These are phyloP conservation scores for Coilia nasus DNA, from an alignment of 2,797 vertebrate genomes.

Conservation along the genomic window DNA sequence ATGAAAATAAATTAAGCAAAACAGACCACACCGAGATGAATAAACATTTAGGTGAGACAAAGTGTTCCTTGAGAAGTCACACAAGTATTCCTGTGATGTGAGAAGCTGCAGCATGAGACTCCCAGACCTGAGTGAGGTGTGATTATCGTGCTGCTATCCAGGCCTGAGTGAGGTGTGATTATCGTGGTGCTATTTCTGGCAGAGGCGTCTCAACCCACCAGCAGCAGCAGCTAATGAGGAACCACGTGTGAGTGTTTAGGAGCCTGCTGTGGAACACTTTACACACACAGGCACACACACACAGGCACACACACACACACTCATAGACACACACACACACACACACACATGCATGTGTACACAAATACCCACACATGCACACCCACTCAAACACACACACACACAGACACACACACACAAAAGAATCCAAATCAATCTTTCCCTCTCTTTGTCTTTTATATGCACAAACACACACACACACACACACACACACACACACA, in stretches of 20 bases:
- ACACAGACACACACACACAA: no score
- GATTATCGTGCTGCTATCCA: neutral
- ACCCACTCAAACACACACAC: no score
- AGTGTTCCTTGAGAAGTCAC: neutral
- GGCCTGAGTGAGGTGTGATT: neutral
- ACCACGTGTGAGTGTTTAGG: neutral
- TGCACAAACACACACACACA: no score
- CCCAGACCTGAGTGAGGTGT: neutral
- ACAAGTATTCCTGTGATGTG: neutral
- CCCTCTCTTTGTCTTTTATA: no score
- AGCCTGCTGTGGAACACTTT: neutral
- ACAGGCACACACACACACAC: constrained; percentile 1
- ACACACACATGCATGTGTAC: neutral
- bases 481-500: no score
- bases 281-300: neutral
- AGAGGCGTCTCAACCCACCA: neutral
- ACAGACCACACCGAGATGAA: neutral
- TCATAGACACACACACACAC: neutral
- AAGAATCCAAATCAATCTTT: no score
- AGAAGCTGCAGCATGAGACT: neutral
- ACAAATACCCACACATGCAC: no score
- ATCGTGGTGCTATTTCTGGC: neutral
- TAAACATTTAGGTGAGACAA: neutral
- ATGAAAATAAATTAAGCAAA: neutral
- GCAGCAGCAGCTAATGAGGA: neutral